phyloP scores from a whole-genome alignment of 35 echinoderm and acorn worm species.

The Stichopus chloronotus region DNA sequence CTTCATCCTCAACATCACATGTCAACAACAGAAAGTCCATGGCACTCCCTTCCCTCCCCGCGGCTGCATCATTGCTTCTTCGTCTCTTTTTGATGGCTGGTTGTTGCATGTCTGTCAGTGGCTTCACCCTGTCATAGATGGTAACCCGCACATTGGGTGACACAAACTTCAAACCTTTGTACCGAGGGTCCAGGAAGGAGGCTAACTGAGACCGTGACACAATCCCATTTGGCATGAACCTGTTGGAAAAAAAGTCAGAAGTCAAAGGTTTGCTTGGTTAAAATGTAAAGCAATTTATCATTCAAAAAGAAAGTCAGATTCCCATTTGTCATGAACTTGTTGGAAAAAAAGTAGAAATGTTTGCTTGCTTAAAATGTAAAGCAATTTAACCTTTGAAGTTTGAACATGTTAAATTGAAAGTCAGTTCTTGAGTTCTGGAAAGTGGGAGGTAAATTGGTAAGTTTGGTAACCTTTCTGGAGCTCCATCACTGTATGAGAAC shows the following conservation, averaged over 20 bases:
- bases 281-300: background rate
- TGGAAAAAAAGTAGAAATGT: background rate
- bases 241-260: background rate
- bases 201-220: background rate
- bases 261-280: background rate
- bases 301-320: background rate
- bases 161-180: conserved; percentile 18
- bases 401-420: background rate
- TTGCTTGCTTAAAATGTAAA: background rate
- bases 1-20: background rate
- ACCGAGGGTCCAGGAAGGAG: conserved; percentile 3
- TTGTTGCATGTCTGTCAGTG: background rate
- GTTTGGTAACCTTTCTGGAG: background rate
- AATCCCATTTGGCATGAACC: background rate
- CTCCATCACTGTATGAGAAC: background rate
- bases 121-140: conserved; percentile 11
- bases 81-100: conserved; percentile 8
- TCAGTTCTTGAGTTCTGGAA: background rate
- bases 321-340: background rate
- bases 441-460: background rate
- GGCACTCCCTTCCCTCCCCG: background rate
- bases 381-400: too few species aligned
- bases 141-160: conserved; percentile 10
- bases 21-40: conserved; percentile 7
- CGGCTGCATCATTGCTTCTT: background rate